Percentiles rank a stretch among this genome's conserved stretches.
phyloP scores from a whole-genome alignment of 2,113 vertebrate genomes.

The Triplophysa siluroides region DNA sequence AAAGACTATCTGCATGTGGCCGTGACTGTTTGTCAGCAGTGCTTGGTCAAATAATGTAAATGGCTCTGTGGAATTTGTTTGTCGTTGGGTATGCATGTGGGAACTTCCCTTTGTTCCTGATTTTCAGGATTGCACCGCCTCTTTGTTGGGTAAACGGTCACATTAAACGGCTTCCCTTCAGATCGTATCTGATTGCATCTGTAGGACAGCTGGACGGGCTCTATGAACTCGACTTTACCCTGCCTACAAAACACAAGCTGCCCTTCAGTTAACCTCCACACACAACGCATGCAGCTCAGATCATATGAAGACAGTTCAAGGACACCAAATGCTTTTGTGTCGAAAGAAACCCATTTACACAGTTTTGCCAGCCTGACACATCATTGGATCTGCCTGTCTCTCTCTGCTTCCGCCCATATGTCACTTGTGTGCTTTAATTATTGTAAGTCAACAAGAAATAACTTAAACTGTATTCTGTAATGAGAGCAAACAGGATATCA shows the following conservation, averaged over 20 bases:
- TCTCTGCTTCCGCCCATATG: slow-evolving; percentile 19
- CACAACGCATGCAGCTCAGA: not conserved
- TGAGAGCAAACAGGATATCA: too few species aligned
- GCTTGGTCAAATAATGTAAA: slow-evolving; percentile 23
- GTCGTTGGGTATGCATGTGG: slow-evolving; percentile 19
- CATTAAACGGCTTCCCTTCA: slow-evolving; percentile 32
- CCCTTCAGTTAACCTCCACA: slow-evolving; percentile 16
- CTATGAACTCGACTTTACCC: slow-evolving; percentile 16
- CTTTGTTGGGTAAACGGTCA: slow-evolving; percentile 21
- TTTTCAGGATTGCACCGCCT: slow-evolving; percentile 44
- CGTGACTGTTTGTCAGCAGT: slow-evolving; percentile 1
- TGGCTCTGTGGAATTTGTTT: slow-evolving; percentile 3
- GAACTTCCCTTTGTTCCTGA: slow-evolving; percentile 49
- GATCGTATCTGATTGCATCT: slow-evolving; percentile 39
- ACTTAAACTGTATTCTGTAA: too few species aligned
- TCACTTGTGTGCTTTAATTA: not conserved
- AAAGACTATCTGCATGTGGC: slow-evolving; percentile 41
- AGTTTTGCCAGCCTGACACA: not conserved
- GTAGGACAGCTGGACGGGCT: not conserved
- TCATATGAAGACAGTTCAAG: slow-evolving; percentile 12
- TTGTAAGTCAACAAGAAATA: too few species aligned
- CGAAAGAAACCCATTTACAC: slow-evolving; percentile 2
- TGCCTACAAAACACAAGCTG: slow-evolving; percentile 13
- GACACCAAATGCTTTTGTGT: slow-evolving; percentile 2
- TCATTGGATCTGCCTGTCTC: not conserved